Evolutionary conservation across 2,888 invertebrate genomes (phyloP).

Genomic region (Gnatocerus cornutus): DNA sequence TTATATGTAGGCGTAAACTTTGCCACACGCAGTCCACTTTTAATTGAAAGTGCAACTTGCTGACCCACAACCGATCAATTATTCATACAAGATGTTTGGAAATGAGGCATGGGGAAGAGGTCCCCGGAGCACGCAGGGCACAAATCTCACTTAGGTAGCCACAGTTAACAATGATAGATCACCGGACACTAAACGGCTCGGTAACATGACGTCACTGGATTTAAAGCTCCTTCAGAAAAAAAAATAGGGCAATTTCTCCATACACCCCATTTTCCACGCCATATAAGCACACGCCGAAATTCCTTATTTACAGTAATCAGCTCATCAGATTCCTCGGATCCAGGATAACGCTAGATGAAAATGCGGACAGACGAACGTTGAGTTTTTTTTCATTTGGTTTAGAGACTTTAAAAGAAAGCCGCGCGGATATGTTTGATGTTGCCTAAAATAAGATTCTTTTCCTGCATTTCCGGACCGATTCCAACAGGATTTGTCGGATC

Average conservation of each 20-base stretch:
- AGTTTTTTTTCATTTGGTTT: slow-evolving; percentile 57
- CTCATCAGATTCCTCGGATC: slow-evolving; percentile 56
- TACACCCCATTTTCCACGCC: slow-evolving; percentile 6
- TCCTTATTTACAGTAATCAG: slow-evolving; percentile 55
- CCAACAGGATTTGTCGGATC: slow-evolving; percentile 40
- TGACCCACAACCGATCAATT: slow-evolving; percentile 57
- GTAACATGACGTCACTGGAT: slow-evolving; percentile 52
- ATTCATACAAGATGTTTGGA: slow-evolving; percentile 58
- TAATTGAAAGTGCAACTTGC: slow-evolving; percentile 46
- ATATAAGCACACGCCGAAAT: slow-evolving; percentile 31
- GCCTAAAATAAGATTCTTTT: slow-evolving; percentile 53
- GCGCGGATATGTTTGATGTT: slow-evolving; percentile 55
- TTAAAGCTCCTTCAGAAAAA: slow-evolving; percentile 17
- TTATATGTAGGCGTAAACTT: too few species aligned
- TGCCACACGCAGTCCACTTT: slow-evolving; percentile 5
- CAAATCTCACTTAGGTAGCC: slow-evolving; percentile 66
- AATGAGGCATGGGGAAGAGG: slow-evolving; percentile 47
- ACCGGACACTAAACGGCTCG: slow-evolving; percentile 53
- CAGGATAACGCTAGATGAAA: slow-evolving; percentile 55
- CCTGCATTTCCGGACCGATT: slow-evolving; percentile 46
- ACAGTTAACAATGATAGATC: slow-evolving; percentile 62
- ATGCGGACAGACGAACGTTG: slow-evolving; percentile 51
- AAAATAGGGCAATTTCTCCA: slow-evolving; percentile 22
- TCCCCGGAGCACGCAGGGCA: slow-evolving; percentile 58
- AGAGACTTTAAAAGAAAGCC: slow-evolving; percentile 54